phyloP scores from a whole-genome alignment of 2,113 vertebrate genomes.

The Sturnira hondurensis region DNA sequence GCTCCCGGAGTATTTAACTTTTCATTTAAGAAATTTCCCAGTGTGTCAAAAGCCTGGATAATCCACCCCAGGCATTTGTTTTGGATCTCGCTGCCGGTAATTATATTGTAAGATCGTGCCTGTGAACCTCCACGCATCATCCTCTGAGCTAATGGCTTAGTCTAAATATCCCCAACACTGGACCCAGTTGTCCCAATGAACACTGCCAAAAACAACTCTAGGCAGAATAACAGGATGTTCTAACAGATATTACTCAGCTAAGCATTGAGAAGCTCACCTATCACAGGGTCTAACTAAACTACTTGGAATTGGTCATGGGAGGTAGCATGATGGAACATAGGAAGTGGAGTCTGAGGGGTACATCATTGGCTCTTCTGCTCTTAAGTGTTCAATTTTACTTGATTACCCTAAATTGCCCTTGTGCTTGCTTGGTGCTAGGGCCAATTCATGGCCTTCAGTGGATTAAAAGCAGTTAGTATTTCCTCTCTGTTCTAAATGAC shows the following conservation, averaged over 20 bases:
- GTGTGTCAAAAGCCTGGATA: not conserved
- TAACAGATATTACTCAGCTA: not conserved
- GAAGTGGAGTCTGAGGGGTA: not conserved
- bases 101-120: not conserved
- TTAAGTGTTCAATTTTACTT: not conserved
- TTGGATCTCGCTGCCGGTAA: not conserved
- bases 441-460: not conserved
- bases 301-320: not conserved
- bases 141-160: not conserved
- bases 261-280: not conserved
- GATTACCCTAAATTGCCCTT: not conserved
- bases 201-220: not conserved
- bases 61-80: not conserved
- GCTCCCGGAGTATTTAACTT: slow-evolving; percentile 10
- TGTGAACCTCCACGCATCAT: accelerated
- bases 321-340: too few relatives aligned
- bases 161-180: not conserved
- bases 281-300: not conserved
- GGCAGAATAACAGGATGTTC: not conserved
- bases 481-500: not conserved
- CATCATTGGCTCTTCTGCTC: not conserved
- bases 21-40: not conserved
- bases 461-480: not conserved
- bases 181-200: not conserved
- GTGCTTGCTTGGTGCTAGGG: not conserved